Base-by-base conservation (phyloP, 2,888 invertebrate genomes). In the Seira musarum region DNA sequence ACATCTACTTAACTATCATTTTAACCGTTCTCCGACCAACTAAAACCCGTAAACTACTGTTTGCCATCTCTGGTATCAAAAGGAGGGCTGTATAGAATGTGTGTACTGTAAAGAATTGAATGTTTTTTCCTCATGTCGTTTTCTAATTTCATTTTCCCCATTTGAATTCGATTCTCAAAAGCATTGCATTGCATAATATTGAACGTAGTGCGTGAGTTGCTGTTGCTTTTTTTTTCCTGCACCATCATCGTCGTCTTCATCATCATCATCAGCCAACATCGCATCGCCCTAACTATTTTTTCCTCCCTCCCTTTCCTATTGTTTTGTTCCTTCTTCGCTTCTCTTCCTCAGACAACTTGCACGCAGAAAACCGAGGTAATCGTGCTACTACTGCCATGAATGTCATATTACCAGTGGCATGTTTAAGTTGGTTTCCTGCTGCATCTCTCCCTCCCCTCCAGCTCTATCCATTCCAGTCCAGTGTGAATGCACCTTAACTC, bases 281-380 rank as follows among this genome's bases (percentile, higher is more conserved):
- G n/a, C n/a, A 5, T 17, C 17, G 5, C 17, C 17, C 57, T n/a
- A 57, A 57, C 22, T 17, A 19, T 22, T n/a, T 53, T 53, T 61
- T 61, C 19, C 22, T 61, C 13, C 17, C 53, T 53, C 53, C 13
- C 13, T 17, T 13, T 17, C 53, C 15, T 2, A 5, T 8, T 30
- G 67, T 46, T 21, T 67, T 66, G 15, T n/a, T 68, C 40, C 46
- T 66, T 17, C 10, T 40, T 15, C 15, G 6, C 10, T 75, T 13
- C 46, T 15, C 17, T 46, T 70, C 69, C 81, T 64, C 68, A 81
- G 76, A 81, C 81, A 81, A 81, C 81, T 72, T 81, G 72, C 76
- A 76, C 64, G 68, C 13, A 81, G 68, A 57, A 81, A 76, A 81
- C 81, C 76, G 81, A 81, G 81, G 81, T 81, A 81, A 81, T 72